phyloP scores from a whole-genome alignment of 2,888 invertebrate genomes.

The Morpho achilles region DNA sequence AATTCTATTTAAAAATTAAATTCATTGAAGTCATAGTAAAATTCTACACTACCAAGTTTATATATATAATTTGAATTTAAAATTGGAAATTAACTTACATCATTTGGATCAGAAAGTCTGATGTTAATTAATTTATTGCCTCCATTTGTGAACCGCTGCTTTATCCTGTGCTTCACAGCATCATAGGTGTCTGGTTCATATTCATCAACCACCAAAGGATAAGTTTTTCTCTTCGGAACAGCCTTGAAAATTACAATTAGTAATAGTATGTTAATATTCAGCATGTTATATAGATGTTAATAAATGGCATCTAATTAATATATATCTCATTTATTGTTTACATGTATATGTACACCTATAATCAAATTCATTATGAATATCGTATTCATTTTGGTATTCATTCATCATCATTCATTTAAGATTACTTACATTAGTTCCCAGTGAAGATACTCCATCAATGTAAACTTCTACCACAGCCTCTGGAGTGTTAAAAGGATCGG shows the following conservation, averaged over 20 bases:
- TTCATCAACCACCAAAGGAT: constrained; percentile 80
- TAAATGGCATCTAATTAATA: no score
- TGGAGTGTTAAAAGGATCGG: constrained; percentile 86
- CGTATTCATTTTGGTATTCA: no score
- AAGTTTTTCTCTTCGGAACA: constrained; percentile 71
- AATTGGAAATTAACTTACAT: constrained; percentile 63
- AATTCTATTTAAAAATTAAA: no score
- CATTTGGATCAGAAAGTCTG: constrained; percentile 80
- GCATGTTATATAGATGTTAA: not conserved
- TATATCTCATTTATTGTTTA: no score
- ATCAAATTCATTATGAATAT: no score
- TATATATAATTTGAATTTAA: no score
- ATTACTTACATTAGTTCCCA: constrained; percentile 60
- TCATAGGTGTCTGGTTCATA: constrained; percentile 81
- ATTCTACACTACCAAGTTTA: no score
- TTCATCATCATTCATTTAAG: no score
- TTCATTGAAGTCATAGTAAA: no score
- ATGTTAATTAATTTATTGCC: constrained; percentile 82
- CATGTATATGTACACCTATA: no score
- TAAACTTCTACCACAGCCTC: constrained; percentile 84
- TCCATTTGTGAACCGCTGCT: constrained; percentile 80
- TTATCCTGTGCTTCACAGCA: constrained; percentile 77
- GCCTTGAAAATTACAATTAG: constrained; percentile 36
- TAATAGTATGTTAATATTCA: not conserved
- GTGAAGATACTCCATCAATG: constrained; percentile 82